Evolutionary conservation across 2,888 invertebrate species (phyloP).

Genomic region (Mactromeris polynyma): DNA sequence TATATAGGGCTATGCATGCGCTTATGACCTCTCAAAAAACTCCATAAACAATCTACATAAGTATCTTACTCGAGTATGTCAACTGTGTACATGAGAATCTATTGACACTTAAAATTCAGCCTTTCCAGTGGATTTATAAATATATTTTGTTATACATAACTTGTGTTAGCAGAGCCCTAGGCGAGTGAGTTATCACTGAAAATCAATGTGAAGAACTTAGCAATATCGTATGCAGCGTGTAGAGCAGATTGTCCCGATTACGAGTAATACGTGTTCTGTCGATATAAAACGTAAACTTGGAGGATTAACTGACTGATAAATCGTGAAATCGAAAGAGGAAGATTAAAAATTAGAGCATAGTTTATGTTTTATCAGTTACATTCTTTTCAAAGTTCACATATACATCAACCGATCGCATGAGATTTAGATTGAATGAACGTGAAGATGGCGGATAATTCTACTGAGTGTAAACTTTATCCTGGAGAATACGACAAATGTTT

Average conservation of each 20-base stretch:
- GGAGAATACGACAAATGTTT: slow-evolving; percentile 11
- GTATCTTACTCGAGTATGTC: no score
- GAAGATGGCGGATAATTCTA: background rate
- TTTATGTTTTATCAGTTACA: background rate
- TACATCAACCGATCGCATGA: background rate
- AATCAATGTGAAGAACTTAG: background rate
- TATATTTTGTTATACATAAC: background rate
- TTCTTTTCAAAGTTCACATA: background rate
- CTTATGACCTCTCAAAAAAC: no score
- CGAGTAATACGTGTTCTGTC: background rate
- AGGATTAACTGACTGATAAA: background rate
- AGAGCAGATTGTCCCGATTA: no score
- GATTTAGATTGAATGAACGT: background rate
- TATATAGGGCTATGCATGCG: no score
- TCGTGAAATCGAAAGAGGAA: background rate
- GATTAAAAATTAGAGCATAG: background rate
- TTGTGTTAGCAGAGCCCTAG: background rate
- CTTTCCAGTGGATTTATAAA: no score
- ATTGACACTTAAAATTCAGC: no score
- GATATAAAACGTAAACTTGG: background rate
- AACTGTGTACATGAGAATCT: no score
- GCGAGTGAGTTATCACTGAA: background rate
- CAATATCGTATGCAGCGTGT: no score
- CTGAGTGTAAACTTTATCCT: slow-evolving; percentile 8
- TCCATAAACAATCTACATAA: no score